phyloP scores from a whole-genome alignment of 1,140 invertebrate species.

The Zaprionus lachaisei region DNA sequence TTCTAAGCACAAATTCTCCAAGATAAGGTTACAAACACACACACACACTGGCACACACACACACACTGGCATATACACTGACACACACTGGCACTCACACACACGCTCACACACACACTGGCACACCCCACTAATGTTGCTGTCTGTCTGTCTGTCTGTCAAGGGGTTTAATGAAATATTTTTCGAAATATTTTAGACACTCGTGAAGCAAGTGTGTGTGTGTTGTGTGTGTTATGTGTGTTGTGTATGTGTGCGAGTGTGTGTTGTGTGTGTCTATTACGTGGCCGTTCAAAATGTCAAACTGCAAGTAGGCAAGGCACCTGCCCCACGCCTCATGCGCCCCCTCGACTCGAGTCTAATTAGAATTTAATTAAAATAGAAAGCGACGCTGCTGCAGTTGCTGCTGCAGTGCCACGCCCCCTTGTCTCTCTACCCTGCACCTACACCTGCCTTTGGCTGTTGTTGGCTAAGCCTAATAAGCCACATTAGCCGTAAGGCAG shows the following conservation, averaged over 20 bases:
- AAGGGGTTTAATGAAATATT: constrained; percentile 76
- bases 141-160: constrained; percentile 29
- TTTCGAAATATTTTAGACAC: constrained; percentile 70
- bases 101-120: neutral
- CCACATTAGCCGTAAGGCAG: constrained; percentile 68
- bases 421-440: neutral
- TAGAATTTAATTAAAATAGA: constrained; percentile 84
- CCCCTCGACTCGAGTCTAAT: constrained; percentile 58
- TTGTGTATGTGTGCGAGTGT: constrained; percentile 34
- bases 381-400: constrained; percentile 32
- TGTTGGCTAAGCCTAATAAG: constrained; percentile 73
- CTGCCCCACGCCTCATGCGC: constrained; percentile 41
- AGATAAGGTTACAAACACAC: constrained; percentile 55
- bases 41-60: constrained; percentile 11
- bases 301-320: constrained; percentile 59
- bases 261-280: constrained; percentile 68
- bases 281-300: constrained; percentile 78
- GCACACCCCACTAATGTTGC: constrained; percentile 10
- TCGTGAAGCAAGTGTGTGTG: neutral
- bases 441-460: neutral
- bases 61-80: neutral
- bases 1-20: constrained; percentile 61
- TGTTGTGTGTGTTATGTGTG: constrained; percentile 1
- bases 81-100: constrained; percentile 1
- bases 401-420: constrained; percentile 27